Base-by-base conservation (phyloP, 1,140 invertebrate genomes). In the Drosophila hydei region DNA sequence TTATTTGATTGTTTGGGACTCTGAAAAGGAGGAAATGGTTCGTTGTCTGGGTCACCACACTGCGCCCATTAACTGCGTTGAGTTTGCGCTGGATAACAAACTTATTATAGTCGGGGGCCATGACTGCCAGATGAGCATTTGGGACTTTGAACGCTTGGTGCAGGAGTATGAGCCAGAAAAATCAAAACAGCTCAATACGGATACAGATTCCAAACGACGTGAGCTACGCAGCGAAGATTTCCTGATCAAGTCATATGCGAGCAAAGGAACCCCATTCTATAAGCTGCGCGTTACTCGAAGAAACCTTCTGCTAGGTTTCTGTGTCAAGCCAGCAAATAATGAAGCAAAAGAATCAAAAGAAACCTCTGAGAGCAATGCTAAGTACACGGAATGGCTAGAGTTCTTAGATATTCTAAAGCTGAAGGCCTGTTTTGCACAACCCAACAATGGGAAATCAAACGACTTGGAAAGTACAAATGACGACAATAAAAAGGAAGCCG, bases 1-100 rank as follows among this genome's bases (percentile, higher is more conserved):
- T 0, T 59, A 36, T 11, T 16, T 85, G 6, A 62, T 85, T 23
- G 42, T 77, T 7, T 87, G 74, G 77, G 81, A 85, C 23, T 65
- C 54, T 4, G 27, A 55, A 1, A 64, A 23, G 6, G 65, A 75
- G 36, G 5, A 14, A 0, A 16, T 87, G n/a, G 6, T 87, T 0
- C 58, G 47, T 0, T 48, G 19, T 8, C 51, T 85, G 0, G 7
- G 14, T 0, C 54, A 72, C 51, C 81, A 85, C 40, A 72, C 52
- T 3, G 19, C 16, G 0, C 0, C 12, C 1, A 75, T 85, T 1
- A 72, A 62, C 8, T 40, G 61, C 38, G 58, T 85, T 23, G 51
- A 68, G 6, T 58, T 85, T 3, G 58, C 25, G 1, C 6, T 63
- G 21, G 81, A 87, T 2, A 81, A 67, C n/a, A 80, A 75, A 4